Conservation (phyloP, 2,888 invertebrate species). For the Colostygia pectinataria region DNA sequence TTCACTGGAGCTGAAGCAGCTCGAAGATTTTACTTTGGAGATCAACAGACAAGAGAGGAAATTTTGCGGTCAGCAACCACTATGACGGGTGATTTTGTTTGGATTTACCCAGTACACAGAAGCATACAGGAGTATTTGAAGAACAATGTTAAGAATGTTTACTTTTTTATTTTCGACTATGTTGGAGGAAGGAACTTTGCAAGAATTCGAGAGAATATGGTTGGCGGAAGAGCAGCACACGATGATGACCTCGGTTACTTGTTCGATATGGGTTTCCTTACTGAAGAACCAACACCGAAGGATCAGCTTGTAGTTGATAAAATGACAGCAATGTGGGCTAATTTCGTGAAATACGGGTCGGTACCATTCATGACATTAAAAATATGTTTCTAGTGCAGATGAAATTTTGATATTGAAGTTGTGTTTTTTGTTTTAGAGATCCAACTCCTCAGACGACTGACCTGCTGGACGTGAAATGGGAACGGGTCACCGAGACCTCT, state of each 20-base stretch:
- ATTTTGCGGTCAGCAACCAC: slow-evolving; percentile 34
- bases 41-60: slow-evolving; percentile 39
- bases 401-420: no score
- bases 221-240: slow-evolving; percentile 43
- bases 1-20: slow-evolving; percentile 37
- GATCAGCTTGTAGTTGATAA: slow-evolving; percentile 50
- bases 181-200: slow-evolving; percentile 52
- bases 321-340: slow-evolving; percentile 53
- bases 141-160: slow-evolving; percentile 9
- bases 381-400: no score
- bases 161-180: slow-evolving; percentile 53
- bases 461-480: slow-evolving; percentile 45
- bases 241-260: slow-evolving; percentile 56
- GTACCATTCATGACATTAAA: background rate
- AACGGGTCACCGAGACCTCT: slow-evolving; percentile 32
- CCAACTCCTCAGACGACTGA: slow-evolving; percentile 37
- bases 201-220: slow-evolving; percentile 42
- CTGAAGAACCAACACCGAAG: slow-evolving; percentile 34
- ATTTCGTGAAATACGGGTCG: slow-evolving; percentile 53
- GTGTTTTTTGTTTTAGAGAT: background rate
- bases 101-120: slow-evolving; percentile 38
- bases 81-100: slow-evolving; percentile 47
- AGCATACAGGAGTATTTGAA: slow-evolving; percentile 6
- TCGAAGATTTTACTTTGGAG: slow-evolving; percentile 56
- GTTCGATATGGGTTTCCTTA: slow-evolving; percentile 45